Conservation (phyloP, 2,113 vertebrate species). For the Nipponia nippon region DNA sequence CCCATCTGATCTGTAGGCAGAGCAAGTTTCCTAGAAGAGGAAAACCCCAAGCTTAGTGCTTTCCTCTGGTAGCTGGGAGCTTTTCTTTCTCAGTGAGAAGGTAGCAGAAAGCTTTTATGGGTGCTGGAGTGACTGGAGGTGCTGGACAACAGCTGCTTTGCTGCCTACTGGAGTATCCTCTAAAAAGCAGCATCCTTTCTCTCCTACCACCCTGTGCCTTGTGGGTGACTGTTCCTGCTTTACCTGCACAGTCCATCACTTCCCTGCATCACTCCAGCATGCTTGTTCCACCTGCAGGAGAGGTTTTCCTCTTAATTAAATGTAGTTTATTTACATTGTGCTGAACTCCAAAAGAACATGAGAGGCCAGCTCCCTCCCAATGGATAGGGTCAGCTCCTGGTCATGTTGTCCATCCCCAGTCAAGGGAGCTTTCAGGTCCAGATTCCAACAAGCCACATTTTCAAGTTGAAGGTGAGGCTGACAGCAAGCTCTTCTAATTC, state of each 20-base stretch:
- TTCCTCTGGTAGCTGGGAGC: not conserved
- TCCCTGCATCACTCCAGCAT: not conserved
- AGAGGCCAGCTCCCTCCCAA: not conserved
- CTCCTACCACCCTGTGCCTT: not conserved
- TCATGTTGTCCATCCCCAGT: not conserved
- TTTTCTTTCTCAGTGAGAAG: not conserved
- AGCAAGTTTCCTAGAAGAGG: not conserved
- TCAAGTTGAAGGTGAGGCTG: constrained; percentile 38
- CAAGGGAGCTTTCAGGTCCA: not conserved
- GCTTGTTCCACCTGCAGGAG: not conserved
- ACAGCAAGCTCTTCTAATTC: constrained; percentile 39
- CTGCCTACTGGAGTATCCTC: not conserved
- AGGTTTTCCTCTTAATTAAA: not conserved
- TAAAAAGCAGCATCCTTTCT: not conserved
- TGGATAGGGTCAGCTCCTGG: not conserved
- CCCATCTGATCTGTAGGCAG: not conserved
- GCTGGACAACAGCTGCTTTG: not conserved
- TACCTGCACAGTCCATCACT: not conserved
- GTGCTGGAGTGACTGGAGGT: not conserved
- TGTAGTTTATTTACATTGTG: not conserved
- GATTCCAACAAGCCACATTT: not conserved
- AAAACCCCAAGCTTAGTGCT: not conserved
- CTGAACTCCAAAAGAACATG: not conserved
- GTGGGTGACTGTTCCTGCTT: accelerated
- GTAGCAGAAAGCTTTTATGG: not conserved